Conservation (phyloP, 2,888 invertebrate species). For the Prosapia bicincta region DNA sequence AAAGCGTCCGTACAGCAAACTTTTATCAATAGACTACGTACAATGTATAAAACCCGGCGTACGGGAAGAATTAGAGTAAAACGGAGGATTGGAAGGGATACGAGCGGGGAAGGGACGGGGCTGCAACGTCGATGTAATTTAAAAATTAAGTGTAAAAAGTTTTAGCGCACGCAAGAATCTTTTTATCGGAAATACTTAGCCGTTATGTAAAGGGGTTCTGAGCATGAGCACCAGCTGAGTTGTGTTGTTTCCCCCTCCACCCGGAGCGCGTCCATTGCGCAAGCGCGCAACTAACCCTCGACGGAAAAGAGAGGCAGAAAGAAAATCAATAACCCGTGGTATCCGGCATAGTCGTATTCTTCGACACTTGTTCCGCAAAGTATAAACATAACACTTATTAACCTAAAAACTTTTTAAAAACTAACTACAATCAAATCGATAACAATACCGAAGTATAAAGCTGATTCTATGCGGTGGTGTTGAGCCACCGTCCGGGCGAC, state of each 20-base stretch:
- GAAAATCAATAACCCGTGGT: constrained; percentile 24
- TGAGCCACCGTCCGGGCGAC: background rate
- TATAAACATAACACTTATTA: background rate
- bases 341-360: constrained; percentile 8
- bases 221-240: constrained; percentile 19
- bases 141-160: constrained; percentile 32
- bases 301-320: constrained; percentile 8
- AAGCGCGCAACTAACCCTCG: constrained; percentile 8
- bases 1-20: constrained; percentile 12
- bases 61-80: constrained; percentile 21
- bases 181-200: constrained; percentile 31
- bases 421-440: background rate
- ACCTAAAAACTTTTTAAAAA: background rate
- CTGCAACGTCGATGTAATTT: constrained; percentile 9
- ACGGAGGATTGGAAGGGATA: background rate
- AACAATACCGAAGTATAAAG: background rate
- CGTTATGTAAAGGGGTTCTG: constrained; percentile 22
- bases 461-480: background rate
- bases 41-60: constrained; percentile 21
- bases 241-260: background rate
- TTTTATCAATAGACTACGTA: constrained; percentile 23
- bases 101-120: background rate
- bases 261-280: background rate
- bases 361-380: background rate
- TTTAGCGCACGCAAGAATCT: constrained; percentile 32